Evolutionary conservation across 1,140 invertebrate species (phyloP), one percentile per base, ranked within the genome.

Genomic region (Lucilia sericata): DNA sequence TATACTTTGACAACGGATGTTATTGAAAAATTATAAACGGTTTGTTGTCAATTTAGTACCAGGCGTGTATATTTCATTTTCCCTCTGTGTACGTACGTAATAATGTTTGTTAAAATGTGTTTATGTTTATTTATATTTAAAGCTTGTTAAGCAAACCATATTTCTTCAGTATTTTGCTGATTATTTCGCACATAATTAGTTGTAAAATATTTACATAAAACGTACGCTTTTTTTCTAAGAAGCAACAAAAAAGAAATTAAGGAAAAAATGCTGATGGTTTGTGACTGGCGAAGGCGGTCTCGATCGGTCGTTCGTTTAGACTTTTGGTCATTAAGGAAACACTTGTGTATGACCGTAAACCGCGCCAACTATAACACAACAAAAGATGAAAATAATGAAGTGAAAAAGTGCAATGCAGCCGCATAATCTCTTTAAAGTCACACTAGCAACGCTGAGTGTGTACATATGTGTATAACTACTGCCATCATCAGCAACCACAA

Each of bases 381-480:
- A 55, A 55, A 55, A 55, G 51, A 55, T 55, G 51, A 55, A 55
- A 55, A 42, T 42, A 42, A 42, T 42, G 42, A 42, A 55, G 17
- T 5, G 5, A n/a, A 55, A 55, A 55, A 55, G 12, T 55, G 8
- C 51, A 55, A 55, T 17, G 17, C 10, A n/a, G 14, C 51, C 51
- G 51, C 51, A 55, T 55, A 55, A 55, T 55, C 51, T 55, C 51
- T 55, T 55, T 55, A 55, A 17, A 55, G 51, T 55, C 51, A 55
- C 51, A 17, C 13, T n/a, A 14, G 4, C 51, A 55, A 8, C 51
- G 13, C 5, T 12, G 25, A 42, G 42, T 42, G 42, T 8, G 42
- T 42, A 5, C 42, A 0, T 1, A 1, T 42, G 42, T 3, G 1
- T 30, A 30, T 42, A 42, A 42, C 42, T 5, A 42, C 42, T 42